These are phyloP conservation scores for Apamea sordens DNA, from an alignment of 2,888 invertebrate species.

Conservation along the genomic window DNA sequence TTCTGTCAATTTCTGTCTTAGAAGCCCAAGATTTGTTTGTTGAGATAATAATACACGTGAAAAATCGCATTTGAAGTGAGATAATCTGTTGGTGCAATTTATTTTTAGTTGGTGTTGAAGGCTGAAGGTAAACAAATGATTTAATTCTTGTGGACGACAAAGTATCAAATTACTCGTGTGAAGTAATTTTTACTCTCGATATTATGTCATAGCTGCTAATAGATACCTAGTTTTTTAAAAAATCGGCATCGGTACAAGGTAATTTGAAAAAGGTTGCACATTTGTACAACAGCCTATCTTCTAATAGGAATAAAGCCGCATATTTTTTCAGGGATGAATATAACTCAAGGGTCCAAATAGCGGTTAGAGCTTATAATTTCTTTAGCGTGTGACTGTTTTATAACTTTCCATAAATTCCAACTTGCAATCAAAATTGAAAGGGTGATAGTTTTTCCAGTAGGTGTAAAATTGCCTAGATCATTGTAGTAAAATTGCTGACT, in stretches of 20 bases:
- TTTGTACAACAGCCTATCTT: slow-evolving; percentile 12
- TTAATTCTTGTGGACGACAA: slow-evolving; percentile 41
- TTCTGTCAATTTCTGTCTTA: slow-evolving; percentile 24
- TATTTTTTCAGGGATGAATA: no score
- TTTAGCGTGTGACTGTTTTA: background rate
- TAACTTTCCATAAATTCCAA: background rate
- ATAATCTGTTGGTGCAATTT: slow-evolving; percentile 37
- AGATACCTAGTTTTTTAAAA: slow-evolving; percentile 74
- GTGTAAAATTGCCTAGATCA: background rate
- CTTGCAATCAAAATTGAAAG: background rate
- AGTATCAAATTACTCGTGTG: slow-evolving; percentile 84
- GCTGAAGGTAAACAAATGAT: slow-evolving; percentile 60
- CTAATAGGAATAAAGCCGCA: background rate
- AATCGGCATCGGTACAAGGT: slow-evolving; percentile 39
- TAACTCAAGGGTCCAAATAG: no score
- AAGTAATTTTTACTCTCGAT: slow-evolving; percentile 83
- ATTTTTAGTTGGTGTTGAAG: slow-evolving; percentile 51
- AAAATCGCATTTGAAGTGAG: slow-evolving; percentile 35
- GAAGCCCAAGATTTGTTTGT: slow-evolving; percentile 57
- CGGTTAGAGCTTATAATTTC: background rate
- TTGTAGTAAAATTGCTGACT: background rate
- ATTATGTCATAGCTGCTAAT: slow-evolving; percentile 89
- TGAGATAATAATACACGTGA: slow-evolving; percentile 61
- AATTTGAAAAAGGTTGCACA: slow-evolving; percentile 33
- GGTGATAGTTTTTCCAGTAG: background rate